Base-by-base conservation (phyloP, 2,113 vertebrate genomes). In the Menura novaehollandiae region DNA sequence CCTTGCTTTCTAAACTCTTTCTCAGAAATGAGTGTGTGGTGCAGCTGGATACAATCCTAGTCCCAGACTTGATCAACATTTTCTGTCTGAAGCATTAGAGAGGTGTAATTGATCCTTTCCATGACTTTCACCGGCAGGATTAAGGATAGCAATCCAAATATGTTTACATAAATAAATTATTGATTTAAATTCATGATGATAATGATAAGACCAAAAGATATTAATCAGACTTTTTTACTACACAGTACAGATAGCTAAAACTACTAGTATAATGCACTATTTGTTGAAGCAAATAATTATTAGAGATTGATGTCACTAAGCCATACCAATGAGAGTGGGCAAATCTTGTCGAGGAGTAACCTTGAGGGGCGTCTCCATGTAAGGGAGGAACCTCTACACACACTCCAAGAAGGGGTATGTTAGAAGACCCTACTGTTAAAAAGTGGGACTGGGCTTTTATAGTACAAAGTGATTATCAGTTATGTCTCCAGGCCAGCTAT, bases 291-390 rank as follows among this genome's bases (percentile, higher is more conserved):
- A 68, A 62, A 60, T 62, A 41, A n/a, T 47, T 76, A 13, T n/a
- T 47, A 68, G 53, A 60, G 24, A 60, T 35, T 53, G 62, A 46
- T 67, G 13, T 82, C 4, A n/a, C 13, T 75, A 0, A 0, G 4
- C 16, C 11, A 18, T 60, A 30, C 13, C n/a, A 53, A 8, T 18
- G 30, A 21, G 16, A 30, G 22, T 39, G 20, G n/a, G 7, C 20
- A 82, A 53, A 68, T 60, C 21, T 82, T 39, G 33, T 6, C 0
- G 0, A 60, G 62, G 39, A 75, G 16, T 53, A 26, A 26, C 16
- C 13, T 46, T 60, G 39, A 75, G 46, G 13, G 46, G 30, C 23
- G 44, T 0, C n/a, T 82, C 53, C 20, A 21, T 19, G 14, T 41
- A 59, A 24, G 33, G 53, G 28, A 82, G 39, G 62, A 75, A 18